Base-by-base conservation (phyloP, 2,888 invertebrate genomes). In the Lumbricus terrestris region DNA sequence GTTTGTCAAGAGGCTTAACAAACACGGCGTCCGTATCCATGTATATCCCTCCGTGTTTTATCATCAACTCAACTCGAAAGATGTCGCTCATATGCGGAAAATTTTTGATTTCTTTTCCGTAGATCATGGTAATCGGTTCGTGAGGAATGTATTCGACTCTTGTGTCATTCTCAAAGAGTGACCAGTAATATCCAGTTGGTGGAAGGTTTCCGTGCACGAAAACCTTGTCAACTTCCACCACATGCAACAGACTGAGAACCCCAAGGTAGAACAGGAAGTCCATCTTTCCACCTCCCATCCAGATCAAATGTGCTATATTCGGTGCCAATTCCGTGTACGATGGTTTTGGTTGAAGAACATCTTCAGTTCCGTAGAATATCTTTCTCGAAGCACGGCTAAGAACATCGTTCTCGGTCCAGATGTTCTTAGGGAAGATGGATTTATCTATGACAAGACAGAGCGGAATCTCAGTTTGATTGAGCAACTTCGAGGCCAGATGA, bases 41-140 rank as follows among this genome's bases (percentile, higher is more conserved):
- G 90, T 94, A 94, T 29, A 94, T 93, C 15, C 94, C 94, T 42
- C 94, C 94, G 90, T 94, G 94, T 91, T 93, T 93, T 23, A 93
- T 91, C 89, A 94, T 91, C 33, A 93, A 91, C 40, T 94, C 94
- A 3, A 93, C 94, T 16, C 94, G 89, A 15, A 94, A 92, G 29
- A 94, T 91, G 91, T 94, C 94, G 90, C 94, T 94, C 88, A 92
- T 92, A 88, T 93, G 93, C 33, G 93, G 93, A 8, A 90, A 91
- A 90, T 92, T 93, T 42, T 89, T 83, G n/a, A 93, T 92, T 37
- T 92, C 92, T 11, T 5, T 35, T 33, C 89, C 89, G n/a, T 89
- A 89, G 18, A 89, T 89, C 40, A 40, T 34, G 20, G 38, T 88
- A 15, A 20, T 23, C 34, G 35, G 35, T 29, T 34, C 35, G 20